phyloP scores from a whole-genome alignment of 2,888 invertebrate species.

The Erebia palarica region DNA sequence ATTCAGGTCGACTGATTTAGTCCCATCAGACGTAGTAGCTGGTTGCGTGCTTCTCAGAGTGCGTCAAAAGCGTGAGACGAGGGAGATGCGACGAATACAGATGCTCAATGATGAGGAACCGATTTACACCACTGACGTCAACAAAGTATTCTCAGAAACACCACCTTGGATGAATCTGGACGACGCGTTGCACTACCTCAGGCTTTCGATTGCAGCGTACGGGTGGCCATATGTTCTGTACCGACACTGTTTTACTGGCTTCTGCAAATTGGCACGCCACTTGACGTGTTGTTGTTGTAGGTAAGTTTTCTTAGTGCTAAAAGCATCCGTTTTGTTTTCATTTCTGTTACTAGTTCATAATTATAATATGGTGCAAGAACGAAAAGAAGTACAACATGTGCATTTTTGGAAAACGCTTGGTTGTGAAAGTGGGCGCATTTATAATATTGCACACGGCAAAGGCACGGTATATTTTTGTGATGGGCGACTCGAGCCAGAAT shows the following conservation, averaged over 20 bases:
- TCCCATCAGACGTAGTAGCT: constrained; percentile 94
- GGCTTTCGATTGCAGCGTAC: constrained; percentile 91
- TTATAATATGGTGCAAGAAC: too few relatives aligned
- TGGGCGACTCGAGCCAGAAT: too few relatives aligned
- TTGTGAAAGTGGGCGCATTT: too few relatives aligned
- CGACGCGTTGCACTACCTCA: constrained; percentile 88
- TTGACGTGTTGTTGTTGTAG: constrained; percentile 89
- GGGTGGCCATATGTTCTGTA: constrained; percentile 95
- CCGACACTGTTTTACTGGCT: constrained; percentile 87
- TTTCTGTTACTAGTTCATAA: too few relatives aligned
- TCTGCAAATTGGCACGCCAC: constrained; percentile 86
- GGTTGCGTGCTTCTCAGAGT: constrained; percentile 92
- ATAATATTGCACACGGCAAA: too few relatives aligned
- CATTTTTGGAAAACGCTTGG: too few relatives aligned
- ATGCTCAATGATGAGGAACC: constrained; percentile 85
- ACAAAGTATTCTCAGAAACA: constrained; percentile 84
- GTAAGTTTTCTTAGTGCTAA: constrained; percentile 57
- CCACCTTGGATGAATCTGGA: constrained; percentile 92
- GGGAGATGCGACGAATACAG: constrained; percentile 86
- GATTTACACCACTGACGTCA: constrained; percentile 84
- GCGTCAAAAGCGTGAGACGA: constrained; percentile 87
- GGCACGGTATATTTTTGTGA: too few relatives aligned
- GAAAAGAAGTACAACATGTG: too few relatives aligned
- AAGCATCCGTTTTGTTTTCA: too few relatives aligned
- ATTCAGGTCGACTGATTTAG: constrained; percentile 92